phyloP scores from a whole-genome alignment of 1,140 invertebrate species.

The Paralvinella palmiformis region DNA sequence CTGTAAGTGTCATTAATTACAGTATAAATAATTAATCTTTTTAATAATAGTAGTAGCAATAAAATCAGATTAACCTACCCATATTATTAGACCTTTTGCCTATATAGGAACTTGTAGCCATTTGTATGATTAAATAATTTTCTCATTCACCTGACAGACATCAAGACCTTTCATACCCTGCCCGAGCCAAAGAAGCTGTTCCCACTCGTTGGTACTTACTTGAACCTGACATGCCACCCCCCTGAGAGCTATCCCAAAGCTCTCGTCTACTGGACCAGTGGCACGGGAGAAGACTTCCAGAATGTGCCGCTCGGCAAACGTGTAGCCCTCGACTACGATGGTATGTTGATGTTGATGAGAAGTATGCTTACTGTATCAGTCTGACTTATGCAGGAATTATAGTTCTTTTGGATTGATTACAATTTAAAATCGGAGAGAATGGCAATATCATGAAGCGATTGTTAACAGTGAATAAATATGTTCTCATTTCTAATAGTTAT shows the following conservation, averaged over 20 bases:
- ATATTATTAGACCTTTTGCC: background rate
- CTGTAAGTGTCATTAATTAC: background rate
- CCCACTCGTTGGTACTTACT: slow-evolving; percentile 21
- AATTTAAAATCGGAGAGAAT: background rate
- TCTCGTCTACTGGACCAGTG: slow-evolving; percentile 34
- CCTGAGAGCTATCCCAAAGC: slow-evolving; percentile 38
- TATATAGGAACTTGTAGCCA: background rate
- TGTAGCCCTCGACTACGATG: slow-evolving; percentile 41
- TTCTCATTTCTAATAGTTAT: background rate
- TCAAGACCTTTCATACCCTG: slow-evolving; percentile 13
- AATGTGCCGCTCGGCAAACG: slow-evolving; percentile 33
- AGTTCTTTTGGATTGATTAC: background rate
- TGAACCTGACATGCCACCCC: slow-evolving; percentile 33
- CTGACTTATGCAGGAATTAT: background rate
- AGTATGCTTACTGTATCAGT: background rate
- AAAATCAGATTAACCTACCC: background rate
- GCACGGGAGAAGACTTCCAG: slow-evolving; percentile 5
- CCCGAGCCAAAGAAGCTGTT: slow-evolving; percentile 5
- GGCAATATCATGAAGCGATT: background rate
- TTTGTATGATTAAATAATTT: background rate
- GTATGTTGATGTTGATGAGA: slow-evolving; percentile 11
- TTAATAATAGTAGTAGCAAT: background rate
- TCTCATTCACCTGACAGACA: slow-evolving; percentile 4
- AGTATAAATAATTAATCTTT: background rate
- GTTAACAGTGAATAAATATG: background rate